Base-by-base conservation (phyloP, 2,113 vertebrate genomes). In the Baryphthengus martii region DNA sequence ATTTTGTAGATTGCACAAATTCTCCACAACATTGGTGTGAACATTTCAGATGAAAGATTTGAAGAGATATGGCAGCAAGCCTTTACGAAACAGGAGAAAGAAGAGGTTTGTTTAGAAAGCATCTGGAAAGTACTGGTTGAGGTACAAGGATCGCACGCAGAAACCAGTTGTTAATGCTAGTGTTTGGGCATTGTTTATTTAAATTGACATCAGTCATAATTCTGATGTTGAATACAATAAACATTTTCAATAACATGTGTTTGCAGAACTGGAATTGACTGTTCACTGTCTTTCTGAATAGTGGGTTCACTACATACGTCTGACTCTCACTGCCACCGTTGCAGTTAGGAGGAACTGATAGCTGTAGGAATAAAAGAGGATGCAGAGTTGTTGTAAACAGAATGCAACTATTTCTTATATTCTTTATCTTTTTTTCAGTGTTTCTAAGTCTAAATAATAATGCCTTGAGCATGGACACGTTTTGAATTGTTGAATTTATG, bases 51-150 rank as follows among this genome's bases (percentile, higher is more conserved):
- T 61, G 98, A 98, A 88, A 98, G 70, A 12, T 99, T 99, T 92
- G 98, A 99, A 88, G 98, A 98, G 70, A 96, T 98, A 25, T 99
- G 99, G 99, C 97, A 97, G 87, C 94, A 98, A 95, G 98, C 99
- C 8, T 97, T 98, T 59, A 94, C 75, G 83, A 98, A 97, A 92
- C 97, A 98, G 52, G 97, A 98, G 3, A 90, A 77, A 26, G 98
- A 98, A 85, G 97, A 99, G 70, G 98, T 99, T 74, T 99, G 98
- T 96, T 94, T 99, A 20, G 98, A 99, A 92, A 97, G 39, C 79
- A 98, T 99, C 93, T 97, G 97, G 67, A 96, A 97, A 5, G 74
- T 97, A 55, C 97, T 99, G 47, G 93, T 96, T 96, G 98, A 98
- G 90, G 95, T 99, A 29, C 92, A 97, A 33, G 95, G 78, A 76